Base-by-base conservation (phyloP, 2,888 invertebrate genomes). In the Drosophila borealis region DNA sequence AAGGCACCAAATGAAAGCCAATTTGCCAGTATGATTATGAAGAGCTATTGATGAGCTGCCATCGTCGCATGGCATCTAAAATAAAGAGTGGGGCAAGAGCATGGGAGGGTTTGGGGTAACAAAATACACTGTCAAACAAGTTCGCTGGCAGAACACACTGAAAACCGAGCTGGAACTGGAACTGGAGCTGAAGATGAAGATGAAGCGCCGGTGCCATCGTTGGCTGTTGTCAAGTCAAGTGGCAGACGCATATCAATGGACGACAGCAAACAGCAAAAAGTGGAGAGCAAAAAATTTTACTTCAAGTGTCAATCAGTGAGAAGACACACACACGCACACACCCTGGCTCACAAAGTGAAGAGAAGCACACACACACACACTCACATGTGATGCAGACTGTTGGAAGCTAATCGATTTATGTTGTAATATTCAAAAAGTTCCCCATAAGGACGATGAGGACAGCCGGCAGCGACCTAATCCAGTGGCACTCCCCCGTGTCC, bases 351-450 rank as follows among this genome's bases (percentile, higher is more conserved):
- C 3, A 10, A 2, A 33, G 34, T 34, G 13, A 41, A 51, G 63
- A 61, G 46, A 14, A 9, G 29, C 10, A 25, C 9, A 41, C 1
- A 17, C 42, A 37, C 37, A 57, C 54, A 68, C 56, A 61, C 37
- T 39, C 57, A 71, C 65, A 68, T 71, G 61, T 53, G 69, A 45
- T 36, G 66, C 69, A 81, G 80, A 74, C 81, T 74, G 81, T 83
- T 83, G 84, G 81, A 87, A 81, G 89, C 86, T 86, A 86, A 86
- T 86, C 86, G 86, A 86, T 86, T 86, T 86, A 86, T 82, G 88
- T 80, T 89, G 88, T 86, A 86, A 89, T 89, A 86, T 88, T 89
- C 85, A 89, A 89, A 89, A 89, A 89, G 85, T 84, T 86, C 67
- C 78, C 82, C 89, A 81, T 77, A 87, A 85, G 83, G 80, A 75